Evolutionary conservation across 1,140 invertebrate genomes (phyloP).

Genomic region (Lordiphosa collinella): DNA sequence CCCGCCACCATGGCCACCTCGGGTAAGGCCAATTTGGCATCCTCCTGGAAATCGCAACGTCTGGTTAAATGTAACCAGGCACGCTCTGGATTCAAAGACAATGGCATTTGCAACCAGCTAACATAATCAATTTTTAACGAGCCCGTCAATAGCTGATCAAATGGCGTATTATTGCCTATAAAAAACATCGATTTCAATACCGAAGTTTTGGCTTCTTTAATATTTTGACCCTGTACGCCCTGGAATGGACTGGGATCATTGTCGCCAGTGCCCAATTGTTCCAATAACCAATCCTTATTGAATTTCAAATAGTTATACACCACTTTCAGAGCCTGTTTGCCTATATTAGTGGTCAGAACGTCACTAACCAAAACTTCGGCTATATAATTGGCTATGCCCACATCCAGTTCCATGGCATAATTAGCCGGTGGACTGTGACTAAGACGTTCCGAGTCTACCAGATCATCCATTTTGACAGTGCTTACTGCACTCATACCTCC

Average conservation of each 20-base stretch:
- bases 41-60: constrained; percentile 81
- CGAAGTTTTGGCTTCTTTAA: constrained; percentile 81
- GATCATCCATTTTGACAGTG: constrained; percentile 75
- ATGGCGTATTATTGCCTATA: constrained; percentile 84
- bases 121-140: constrained; percentile 82
- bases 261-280: constrained; percentile 81
- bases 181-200: constrained; percentile 88
- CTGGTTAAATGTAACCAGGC: constrained; percentile 81
- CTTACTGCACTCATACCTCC: constrained; percentile 69
- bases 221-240: constrained; percentile 76
- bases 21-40: constrained; percentile 72
- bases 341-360: constrained; percentile 80
- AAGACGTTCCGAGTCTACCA: constrained; percentile 64
- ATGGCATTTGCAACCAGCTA: constrained; percentile 80
- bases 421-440: constrained; percentile 72
- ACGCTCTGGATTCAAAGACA: constrained; percentile 81
- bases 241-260: constrained; percentile 70
- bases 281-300: constrained; percentile 85
- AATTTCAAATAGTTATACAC: constrained; percentile 84
- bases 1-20: constrained; percentile 78
- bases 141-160: constrained; percentile 84
- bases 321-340: constrained; percentile 82
- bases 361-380: constrained; percentile 81
- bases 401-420: constrained; percentile 75
- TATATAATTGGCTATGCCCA: constrained; percentile 80